Evolutionary conservation across 2,797 vertebrate genomes (phyloP).

Genomic region (Pseudochromis fuscus): DNA sequence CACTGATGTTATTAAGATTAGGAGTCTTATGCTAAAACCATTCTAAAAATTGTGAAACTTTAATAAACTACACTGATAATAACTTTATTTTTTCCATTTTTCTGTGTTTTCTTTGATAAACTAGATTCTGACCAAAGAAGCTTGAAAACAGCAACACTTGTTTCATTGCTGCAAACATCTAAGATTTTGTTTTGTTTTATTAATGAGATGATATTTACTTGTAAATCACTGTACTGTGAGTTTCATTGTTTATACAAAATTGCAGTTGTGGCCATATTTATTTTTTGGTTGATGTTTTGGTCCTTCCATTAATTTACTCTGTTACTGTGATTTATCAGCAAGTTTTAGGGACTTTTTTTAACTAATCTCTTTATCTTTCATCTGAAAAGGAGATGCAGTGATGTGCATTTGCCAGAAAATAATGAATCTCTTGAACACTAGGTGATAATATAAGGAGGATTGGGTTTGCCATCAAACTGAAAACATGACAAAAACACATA

Average conservation of each 20-base stretch:
- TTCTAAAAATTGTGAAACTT: neutral
- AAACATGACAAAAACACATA: constrained; percentile 10
- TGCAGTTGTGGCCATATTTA: neutral
- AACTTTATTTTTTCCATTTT: too few species aligned
- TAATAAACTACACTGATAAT: too few species aligned
- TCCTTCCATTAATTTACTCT: neutral
- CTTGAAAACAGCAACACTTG: neutral
- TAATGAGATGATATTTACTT: neutral
- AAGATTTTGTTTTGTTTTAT: too few species aligned
- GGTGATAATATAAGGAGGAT: neutral
- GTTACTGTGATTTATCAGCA: neutral
- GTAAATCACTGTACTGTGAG: neutral
- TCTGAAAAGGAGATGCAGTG: neutral
- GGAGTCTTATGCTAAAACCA: neutral
- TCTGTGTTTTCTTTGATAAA: too few species aligned
- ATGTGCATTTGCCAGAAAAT: neutral
- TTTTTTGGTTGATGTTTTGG: neutral
- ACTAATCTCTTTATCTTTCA: neutral
- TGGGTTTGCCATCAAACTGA: neutral
- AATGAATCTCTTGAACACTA: constrained; percentile 29
- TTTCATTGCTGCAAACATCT: neutral
- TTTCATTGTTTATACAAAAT: too few species aligned
- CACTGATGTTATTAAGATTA: neutral
- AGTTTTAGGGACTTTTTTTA: neutral
- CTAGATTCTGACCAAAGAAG: too few species aligned